Evolutionary conservation across 2,113 vertebrate genomes (phyloP), one percentile per base, ranked within the genome.

Genomic region (Daphoenositta chrysoptera): DNA sequence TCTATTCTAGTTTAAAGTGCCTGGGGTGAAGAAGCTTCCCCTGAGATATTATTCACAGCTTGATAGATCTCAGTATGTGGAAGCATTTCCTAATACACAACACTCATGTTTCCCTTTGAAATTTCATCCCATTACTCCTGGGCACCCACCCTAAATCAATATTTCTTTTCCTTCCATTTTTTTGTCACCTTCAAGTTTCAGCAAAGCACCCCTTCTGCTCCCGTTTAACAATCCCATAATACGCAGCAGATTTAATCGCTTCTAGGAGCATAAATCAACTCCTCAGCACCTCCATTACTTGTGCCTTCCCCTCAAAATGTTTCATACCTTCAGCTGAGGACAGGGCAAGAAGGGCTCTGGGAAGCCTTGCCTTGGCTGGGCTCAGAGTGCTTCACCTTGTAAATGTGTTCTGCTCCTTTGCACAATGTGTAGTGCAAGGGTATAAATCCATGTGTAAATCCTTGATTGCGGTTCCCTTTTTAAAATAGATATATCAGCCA

Each of bases 21-120:
- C 87, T 90, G 39, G 47, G 56, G 68, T 86, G 24, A 96, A 90
- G 71, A 54, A 81, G 79, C 60, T 95, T 95, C 92, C 93, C 56
- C 56, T 68, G 87, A 63, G 92, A 77, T 85, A 93, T 94, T 87
- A 73, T 51, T 85, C 84, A 90, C 58, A 94, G 58, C 31, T 80
- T 96, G 82, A 92, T 73, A 90, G 84, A 93, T 83, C 79, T 94
- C 79, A 35, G 58, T 83, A 66, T 81, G 42, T 86, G 75, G 71
- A 94, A 94, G 42, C 20, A 64, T 83, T 85, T 92, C 58, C 56
- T 77, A 63, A 78, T 56, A 94, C 50, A 93, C 44, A 71, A 30
- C 35, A 37, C 15, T 91, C 64, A 40, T 51, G 66, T 73, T 93
- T 92, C 47, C 60, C 60, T 95, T 88, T 86, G 79, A 96, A 95